Evolutionary conservation across 2,797 vertebrate genomes (phyloP).

Genomic region (Nannoperca obscura): DNA sequence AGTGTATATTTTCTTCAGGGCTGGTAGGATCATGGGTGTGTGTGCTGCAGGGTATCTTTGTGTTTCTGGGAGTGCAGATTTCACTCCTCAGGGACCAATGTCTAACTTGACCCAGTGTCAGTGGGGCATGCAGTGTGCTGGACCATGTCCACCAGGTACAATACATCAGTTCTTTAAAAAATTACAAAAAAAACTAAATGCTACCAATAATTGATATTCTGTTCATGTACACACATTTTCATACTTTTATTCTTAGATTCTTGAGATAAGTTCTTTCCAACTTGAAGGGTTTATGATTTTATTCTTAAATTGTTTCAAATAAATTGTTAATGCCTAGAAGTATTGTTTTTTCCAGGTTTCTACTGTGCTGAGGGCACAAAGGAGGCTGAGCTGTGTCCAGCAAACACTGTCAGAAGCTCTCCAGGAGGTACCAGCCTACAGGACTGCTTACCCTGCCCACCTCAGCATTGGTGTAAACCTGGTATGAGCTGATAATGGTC

Average conservation of each 20-base stretch:
- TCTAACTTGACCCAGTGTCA: constrained; percentile 78
- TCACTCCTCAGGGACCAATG: constrained; percentile 76
- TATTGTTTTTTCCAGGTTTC: constrained; percentile 83
- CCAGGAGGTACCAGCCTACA: constrained; percentile 84
- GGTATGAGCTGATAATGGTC: constrained; percentile 77
- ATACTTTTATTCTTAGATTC: background rate
- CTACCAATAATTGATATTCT: background rate
- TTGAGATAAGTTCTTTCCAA: background rate
- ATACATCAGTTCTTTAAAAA: constrained; percentile 1
- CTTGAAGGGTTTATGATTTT: background rate
- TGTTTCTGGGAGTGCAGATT: constrained; percentile 88
- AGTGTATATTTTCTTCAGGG: constrained; percentile 77
- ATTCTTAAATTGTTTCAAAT: background rate
- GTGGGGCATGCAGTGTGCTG: constrained; percentile 87
- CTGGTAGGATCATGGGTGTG: constrained; percentile 85
- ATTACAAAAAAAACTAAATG: background rate
- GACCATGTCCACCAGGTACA: constrained; percentile 90
- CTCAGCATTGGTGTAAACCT: constrained; percentile 89
- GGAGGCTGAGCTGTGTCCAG: constrained; percentile 85
- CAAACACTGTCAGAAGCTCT: constrained; percentile 83
- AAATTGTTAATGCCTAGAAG: background rate
- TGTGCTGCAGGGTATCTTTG: constrained; percentile 93
- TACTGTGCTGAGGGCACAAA: constrained; percentile 90
- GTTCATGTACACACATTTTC: background rate
- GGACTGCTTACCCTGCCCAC: constrained; percentile 90